phyloP scores from a whole-genome alignment of 2,113 vertebrate genomes.

The Micronycteris hirsuta region DNA sequence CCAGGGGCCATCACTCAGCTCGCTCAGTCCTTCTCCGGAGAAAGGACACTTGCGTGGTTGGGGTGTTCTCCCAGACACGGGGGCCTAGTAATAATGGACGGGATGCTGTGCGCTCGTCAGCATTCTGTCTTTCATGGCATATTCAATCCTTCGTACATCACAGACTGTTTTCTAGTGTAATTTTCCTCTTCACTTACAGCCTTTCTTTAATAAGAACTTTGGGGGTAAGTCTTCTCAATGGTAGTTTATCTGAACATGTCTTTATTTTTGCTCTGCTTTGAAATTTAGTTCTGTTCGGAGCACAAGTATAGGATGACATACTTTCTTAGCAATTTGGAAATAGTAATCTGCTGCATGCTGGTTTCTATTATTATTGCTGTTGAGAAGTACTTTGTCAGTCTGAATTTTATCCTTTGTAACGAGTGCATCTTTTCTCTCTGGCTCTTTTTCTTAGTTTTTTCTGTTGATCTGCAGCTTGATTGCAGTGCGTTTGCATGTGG shows the following conservation, averaged over 20 bases:
- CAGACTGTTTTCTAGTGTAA: not conserved
- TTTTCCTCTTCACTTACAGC: not conserved
- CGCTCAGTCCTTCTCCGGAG: not conserved
- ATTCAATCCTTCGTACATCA: not conserved
- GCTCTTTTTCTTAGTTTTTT: not conserved
- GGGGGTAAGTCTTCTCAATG: not conserved
- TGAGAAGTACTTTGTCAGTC: not conserved
- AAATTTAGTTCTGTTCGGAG: not conserved
- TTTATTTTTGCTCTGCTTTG: not conserved
- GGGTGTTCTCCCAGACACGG: not conserved
- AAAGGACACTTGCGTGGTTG: not conserved
- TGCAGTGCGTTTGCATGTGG: not conserved
- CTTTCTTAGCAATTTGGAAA: not conserved
- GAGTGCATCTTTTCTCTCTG: not conserved
- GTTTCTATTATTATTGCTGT: not conserved
- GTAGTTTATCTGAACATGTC: not conserved
- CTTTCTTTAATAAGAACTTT: not conserved
- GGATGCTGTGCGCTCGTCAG: too few species aligned
- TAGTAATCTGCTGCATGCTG: not conserved
- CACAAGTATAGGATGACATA: not conserved
- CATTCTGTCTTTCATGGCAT: not conserved
- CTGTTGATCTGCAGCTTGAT: not conserved
- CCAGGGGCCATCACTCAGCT: fast-evolving
- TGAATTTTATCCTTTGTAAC: not conserved
- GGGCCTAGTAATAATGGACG: not conserved